A percentile compares a stretch with the other conserved stretches of the same genome.
Conservation (phyloP, 92 coral and sea anemone species). For the Siderastrea siderea region DNA sequence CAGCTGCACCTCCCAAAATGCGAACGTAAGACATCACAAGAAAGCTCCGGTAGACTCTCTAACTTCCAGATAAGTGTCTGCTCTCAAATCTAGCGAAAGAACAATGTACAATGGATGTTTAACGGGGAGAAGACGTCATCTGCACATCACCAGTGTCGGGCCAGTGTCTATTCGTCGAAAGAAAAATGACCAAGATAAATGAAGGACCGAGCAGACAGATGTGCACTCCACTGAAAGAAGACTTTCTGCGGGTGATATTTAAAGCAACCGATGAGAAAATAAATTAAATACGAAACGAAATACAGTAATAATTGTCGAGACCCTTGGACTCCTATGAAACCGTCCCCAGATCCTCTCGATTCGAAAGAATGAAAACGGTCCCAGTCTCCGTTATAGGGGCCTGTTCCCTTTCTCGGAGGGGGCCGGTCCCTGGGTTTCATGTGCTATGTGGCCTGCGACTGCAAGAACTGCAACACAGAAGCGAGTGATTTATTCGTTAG, state of each 20-base stretch:
- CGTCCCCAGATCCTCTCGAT: background rate
- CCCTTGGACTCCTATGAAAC: background rate
- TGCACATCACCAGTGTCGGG: background rate
- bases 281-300: too few species aligned
- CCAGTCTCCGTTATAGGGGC: background rate
- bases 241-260: background rate
- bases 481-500: too few species aligned
- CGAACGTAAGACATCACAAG: constrained; percentile 73
- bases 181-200: background rate
- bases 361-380: background rate
- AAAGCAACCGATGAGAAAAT: background rate
- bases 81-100: too few species aligned
- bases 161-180: background rate
- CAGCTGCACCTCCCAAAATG: constrained; percentile 78
- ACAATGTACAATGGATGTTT: background rate
- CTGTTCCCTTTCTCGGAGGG: too few species aligned
- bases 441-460: too few species aligned
- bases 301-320: background rate
- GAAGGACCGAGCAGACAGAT: background rate
- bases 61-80: background rate
- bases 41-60: background rate
- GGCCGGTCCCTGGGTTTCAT: too few species aligned
- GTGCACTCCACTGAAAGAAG: background rate
- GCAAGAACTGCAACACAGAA: too few species aligned
- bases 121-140: background rate